Evolutionary conservation across 2,888 invertebrate species (phyloP), one percentile per base, ranked within the genome.

Genomic region (Dermolepida albohirtum): DNA sequence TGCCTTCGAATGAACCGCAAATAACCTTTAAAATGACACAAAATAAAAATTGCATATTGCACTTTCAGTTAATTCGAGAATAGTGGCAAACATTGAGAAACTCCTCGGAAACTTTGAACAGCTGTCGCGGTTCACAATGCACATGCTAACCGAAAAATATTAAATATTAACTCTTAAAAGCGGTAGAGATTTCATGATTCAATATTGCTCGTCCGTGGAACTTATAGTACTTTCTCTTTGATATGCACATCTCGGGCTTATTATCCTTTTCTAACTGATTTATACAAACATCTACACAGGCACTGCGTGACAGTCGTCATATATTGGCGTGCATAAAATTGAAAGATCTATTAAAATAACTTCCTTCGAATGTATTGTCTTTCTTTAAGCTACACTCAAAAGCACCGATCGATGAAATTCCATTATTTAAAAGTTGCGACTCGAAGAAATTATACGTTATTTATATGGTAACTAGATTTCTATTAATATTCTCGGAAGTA

Each of bases 91-190:
- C 11, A 50, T n/a, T n/a, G 17, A 27, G 50, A 50, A 27, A 50
- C 11, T 50, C 14, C 17, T 50, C 27, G 22, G 34, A 34, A 22
- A 43, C 57, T 57, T 64, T 64, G 64, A 64, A 68, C 68, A 68
- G 68, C 68, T 68, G 68, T 43, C 49, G 14, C 44, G 27, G 49
- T 68, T 68, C 68, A 57, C 68, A 67, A 59, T 68, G 57, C 64
- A 55, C 55, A 34, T 41, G 64, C 63, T 55, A 66, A 59, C 49
- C 51, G 11, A 50, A 34, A 22, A 39, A 27, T 57, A 68, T 68
- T 68, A 68, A 68, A 68, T 68, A 68, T 68, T 68, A 64, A 68
- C 49, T 52, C 64, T 55, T 49, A 34, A 50, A 65, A 67, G 57
- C 57, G 50, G 57, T 64, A 57, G 49, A 68, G 64, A 68, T 64